phyloP scores from a whole-genome alignment of 2,888 invertebrate species.

The Conistra vaccinii region DNA sequence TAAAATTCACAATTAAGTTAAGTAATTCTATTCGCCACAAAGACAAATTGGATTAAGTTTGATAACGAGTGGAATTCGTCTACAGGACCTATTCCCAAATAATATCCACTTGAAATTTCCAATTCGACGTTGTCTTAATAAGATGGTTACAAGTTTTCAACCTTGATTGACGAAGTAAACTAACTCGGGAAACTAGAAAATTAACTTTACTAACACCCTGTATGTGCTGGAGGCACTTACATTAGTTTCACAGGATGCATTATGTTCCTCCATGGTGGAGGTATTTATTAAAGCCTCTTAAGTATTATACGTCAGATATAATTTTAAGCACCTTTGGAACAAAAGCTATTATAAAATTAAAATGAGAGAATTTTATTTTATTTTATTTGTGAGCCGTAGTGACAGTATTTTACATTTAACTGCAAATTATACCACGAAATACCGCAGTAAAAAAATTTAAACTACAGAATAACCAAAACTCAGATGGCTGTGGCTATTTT shows the following conservation, averaged over 20 bases:
- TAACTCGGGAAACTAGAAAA: slow-evolving; percentile 82
- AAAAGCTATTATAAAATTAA: not conserved
- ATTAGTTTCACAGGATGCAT: slow-evolving; percentile 69
- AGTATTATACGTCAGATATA: not conserved
- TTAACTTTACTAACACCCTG: slow-evolving; percentile 83
- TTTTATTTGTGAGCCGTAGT: too few species aligned
- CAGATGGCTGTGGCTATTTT: not conserved
- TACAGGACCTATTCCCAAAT: slow-evolving; percentile 62
- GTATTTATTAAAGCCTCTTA: slow-evolving; percentile 8
- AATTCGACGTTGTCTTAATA: slow-evolving; percentile 66
- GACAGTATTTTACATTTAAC: not conserved
- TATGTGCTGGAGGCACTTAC: slow-evolving; percentile 71
- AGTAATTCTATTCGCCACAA: slow-evolving; percentile 76
- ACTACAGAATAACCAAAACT: not conserved
- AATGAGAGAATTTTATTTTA: not conserved
- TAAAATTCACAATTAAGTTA: slow-evolving; percentile 74
- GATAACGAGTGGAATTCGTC: slow-evolving; percentile 69
- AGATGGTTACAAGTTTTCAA: slow-evolving; percentile 72
- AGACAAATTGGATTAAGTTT: slow-evolving; percentile 74
- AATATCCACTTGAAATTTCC: slow-evolving; percentile 66
- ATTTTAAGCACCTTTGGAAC: not conserved
- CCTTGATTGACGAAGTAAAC: slow-evolving; percentile 83
- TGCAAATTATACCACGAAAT: not conserved
- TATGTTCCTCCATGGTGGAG: slow-evolving; percentile 24
- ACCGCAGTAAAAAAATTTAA: slow-evolving; percentile 1